Evolutionary conservation across 2,797 vertebrate genomes (phyloP).

Genomic region (Enteromius radiatus): DNA sequence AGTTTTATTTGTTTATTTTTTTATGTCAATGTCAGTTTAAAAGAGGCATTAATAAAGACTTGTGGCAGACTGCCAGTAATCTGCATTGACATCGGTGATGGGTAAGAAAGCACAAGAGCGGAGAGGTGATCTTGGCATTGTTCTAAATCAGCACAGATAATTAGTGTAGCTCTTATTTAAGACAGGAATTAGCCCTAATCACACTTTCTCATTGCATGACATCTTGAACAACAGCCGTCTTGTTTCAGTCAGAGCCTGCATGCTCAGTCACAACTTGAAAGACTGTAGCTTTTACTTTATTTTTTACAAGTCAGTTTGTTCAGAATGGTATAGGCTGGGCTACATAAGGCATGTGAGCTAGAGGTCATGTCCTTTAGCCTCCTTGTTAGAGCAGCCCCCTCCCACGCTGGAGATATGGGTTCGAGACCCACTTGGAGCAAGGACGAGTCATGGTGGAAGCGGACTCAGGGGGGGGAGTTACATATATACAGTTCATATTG

Average conservation of each 20-base stretch:
- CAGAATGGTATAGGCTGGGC: not conserved
- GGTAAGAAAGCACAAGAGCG: constrained; percentile 54
- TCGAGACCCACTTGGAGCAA: too few species aligned
- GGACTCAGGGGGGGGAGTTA: too few species aligned
- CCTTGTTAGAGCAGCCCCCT: too few species aligned
- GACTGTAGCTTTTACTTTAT: constrained; percentile 49
- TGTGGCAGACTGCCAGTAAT: not conserved
- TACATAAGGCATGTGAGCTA: not conserved
- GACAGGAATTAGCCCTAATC: constrained; percentile 54
- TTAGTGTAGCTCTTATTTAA: constrained; percentile 45
- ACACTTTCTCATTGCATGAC: constrained; percentile 57
- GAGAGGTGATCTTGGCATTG: constrained; percentile 67
- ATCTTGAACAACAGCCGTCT: constrained; percentile 58
- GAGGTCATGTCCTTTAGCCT: too few species aligned
- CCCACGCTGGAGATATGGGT: too few species aligned
- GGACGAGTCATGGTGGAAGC: too few species aligned
- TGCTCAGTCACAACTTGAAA: not conserved
- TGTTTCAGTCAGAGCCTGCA: constrained; percentile 46
- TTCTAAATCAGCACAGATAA: constrained; percentile 77
- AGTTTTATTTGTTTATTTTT: not conserved
- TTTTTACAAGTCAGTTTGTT: constrained; percentile 74
- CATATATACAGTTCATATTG: too few species aligned
- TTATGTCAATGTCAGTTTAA: not conserved
- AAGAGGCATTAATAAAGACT: not conserved
- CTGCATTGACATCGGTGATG: not conserved